Percentiles rank a stretch among this genome's conserved stretches.
phyloP scores from a whole-genome alignment of 2,888 invertebrate species.

The Nemapogon koenigi region DNA sequence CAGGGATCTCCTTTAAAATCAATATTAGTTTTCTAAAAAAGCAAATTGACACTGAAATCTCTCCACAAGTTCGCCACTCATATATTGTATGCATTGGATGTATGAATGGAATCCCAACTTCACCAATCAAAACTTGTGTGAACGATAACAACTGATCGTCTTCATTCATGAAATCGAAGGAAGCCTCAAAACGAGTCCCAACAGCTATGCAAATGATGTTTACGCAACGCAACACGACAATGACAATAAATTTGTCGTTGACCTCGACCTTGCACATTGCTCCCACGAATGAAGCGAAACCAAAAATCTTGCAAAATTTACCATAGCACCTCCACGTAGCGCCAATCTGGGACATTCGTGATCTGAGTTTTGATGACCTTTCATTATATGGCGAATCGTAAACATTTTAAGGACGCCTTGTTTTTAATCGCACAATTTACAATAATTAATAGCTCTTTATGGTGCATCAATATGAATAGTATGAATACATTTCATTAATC shows the following conservation, averaged over 20 bases:
- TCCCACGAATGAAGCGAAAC: conserved; percentile 28
- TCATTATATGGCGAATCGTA: conserved; percentile 21
- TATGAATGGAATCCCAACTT: too few relatives aligned
- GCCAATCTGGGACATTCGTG: conserved; percentile 48
- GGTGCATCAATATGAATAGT: conserved; percentile 1
- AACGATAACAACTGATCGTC: too few relatives aligned
- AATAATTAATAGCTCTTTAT: conserved; percentile 3
- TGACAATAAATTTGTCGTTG: conserved; percentile 38
- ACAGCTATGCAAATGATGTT: conserved; percentile 7
- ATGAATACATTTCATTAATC: too few relatives aligned
- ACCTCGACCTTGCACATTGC: conserved; percentile 52
- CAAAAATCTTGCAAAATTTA: conserved; percentile 18
- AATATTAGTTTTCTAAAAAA: too few relatives aligned
- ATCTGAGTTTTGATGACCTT: conserved; percentile 54
- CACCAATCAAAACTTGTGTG: too few relatives aligned
- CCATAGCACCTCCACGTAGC: conserved; percentile 35
- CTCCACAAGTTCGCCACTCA: too few relatives aligned
- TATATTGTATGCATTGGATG: too few relatives aligned
- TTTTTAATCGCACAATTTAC: conserved; percentile 2
- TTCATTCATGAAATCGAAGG: too few relatives aligned
- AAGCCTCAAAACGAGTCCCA: background rate
- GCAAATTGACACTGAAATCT: too few relatives aligned
- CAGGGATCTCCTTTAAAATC: too few relatives aligned
- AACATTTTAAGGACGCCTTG: conserved; percentile 7
- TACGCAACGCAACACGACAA: conserved; percentile 19